These are phyloP conservation scores for Kobus ellipsiprymnus DNA, from an alignment of 2,113 vertebrate genomes.

Conservation along the genomic window DNA sequence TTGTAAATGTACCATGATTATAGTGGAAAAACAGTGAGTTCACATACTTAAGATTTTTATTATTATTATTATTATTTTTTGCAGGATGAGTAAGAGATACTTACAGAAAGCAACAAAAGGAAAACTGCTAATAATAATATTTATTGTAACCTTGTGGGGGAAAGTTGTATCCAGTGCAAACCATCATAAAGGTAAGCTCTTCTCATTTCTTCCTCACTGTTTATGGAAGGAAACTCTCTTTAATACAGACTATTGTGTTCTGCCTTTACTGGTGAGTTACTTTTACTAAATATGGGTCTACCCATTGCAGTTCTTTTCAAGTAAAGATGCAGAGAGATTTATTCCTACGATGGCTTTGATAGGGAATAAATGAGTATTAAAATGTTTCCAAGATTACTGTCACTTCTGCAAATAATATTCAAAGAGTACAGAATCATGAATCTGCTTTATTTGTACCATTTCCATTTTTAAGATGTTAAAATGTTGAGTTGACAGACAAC, in stretches of 20 bases:
- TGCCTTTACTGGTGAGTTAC: not conserved
- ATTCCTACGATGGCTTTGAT: conserved; percentile 6
- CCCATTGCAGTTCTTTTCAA: not conserved
- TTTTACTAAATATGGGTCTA: not conserved
- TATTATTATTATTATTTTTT: conserved; percentile 67
- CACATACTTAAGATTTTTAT: not conserved
- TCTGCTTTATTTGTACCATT: not conserved
- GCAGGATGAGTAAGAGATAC: conserved; percentile 95
- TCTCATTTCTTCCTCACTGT: not conserved
- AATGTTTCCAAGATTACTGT: not conserved
- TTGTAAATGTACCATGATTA: not conserved
- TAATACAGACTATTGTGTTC: not conserved
- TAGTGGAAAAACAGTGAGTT: not conserved
- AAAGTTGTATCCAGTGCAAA: conserved; percentile 87
- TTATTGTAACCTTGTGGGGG: conserved; percentile 90
- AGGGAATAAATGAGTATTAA: not conserved
- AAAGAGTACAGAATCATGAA: not conserved
- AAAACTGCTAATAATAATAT: conserved; percentile 92
- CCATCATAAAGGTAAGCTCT: conserved; percentile 90
- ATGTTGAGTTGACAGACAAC: conserved; percentile 5
- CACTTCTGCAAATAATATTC: conserved; percentile 9
- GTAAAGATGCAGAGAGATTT: conserved; percentile 5
- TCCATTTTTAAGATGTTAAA: conserved; percentile 44
- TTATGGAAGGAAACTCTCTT: not conserved
- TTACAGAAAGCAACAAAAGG: conserved; percentile 89